phyloP scores from a whole-genome alignment of 1,140 invertebrate genomes.

The Lucilia cuprina region DNA sequence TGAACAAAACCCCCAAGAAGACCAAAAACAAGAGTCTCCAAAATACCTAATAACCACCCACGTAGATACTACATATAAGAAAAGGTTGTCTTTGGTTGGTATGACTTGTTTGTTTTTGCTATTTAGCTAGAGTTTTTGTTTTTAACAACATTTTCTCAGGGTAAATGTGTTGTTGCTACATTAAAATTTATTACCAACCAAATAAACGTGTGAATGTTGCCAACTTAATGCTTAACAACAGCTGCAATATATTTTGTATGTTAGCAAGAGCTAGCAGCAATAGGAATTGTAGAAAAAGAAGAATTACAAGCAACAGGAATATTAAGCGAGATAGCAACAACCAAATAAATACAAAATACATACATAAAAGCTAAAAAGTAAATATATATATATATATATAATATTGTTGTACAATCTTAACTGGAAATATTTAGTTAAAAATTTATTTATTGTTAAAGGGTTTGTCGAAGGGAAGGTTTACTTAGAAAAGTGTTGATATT shows the following conservation, averaged over 20 bases:
- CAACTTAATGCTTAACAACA: slow-evolving; percentile 1
- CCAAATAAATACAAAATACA: background rate
- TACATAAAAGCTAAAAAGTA: background rate
- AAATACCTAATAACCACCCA: background rate
- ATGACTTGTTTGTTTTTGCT: background rate
- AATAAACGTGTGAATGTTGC: slow-evolving; percentile 27
- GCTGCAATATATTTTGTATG: slow-evolving; percentile 1
- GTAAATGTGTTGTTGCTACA: slow-evolving; percentile 6
- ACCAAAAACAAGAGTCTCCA: background rate
- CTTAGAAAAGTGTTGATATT: too few relatives aligned
- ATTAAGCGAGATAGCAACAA: background rate
- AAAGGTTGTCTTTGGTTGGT: background rate
- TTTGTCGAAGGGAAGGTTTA: too few relatives aligned
- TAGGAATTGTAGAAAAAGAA: background rate
- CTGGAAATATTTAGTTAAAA: too few relatives aligned
- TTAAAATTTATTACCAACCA: slow-evolving; percentile 22
- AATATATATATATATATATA: too few relatives aligned
- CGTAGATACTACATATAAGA: background rate
- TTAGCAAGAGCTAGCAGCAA: background rate
- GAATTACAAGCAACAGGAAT: slow-evolving; percentile 8
- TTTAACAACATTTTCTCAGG: background rate
- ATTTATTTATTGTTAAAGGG: too few relatives aligned
- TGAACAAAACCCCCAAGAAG: background rate
- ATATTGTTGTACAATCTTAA: too few relatives aligned
- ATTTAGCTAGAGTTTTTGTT: background rate